These are phyloP conservation scores for Euschistus heros DNA, from an alignment of 1,140 invertebrate genomes.

Conservation along the genomic window DNA sequence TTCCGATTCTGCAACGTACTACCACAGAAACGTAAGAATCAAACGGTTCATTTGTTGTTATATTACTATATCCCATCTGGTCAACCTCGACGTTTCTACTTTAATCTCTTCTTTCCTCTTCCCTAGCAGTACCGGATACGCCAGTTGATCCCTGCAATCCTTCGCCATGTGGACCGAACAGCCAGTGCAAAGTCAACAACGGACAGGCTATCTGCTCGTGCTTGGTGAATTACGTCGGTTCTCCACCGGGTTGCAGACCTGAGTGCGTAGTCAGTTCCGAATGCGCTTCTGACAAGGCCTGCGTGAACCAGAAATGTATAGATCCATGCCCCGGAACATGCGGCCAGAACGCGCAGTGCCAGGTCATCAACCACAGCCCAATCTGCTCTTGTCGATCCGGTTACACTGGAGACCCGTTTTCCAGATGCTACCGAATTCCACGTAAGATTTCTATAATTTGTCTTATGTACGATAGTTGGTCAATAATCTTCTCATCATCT, in stretches of 20 bases:
- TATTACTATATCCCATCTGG: background rate
- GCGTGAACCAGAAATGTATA: conserved; percentile 64
- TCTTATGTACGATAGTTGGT: background rate
- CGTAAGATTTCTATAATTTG: conserved; percentile 25
- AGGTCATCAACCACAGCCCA: conserved; percentile 52
- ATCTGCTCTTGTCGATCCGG: conserved; percentile 48
- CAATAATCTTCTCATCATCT: background rate
- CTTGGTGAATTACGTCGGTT: conserved; percentile 53
- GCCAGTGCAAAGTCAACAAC: conserved; percentile 56
- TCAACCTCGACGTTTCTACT: background rate
- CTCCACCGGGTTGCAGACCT: conserved; percentile 60
- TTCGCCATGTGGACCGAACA: conserved; percentile 64
- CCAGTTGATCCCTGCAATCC: conserved; percentile 46
- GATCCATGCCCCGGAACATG: conserved; percentile 68
- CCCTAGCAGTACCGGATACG: conserved; percentile 30
- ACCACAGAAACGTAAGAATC: conserved; percentile 31
- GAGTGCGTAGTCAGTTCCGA: conserved; percentile 67
- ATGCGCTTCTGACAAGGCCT: conserved; percentile 55
- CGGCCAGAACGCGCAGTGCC: conserved; percentile 57
- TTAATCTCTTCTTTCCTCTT: no score
- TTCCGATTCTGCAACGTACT: conserved; percentile 49
- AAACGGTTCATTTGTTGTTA: background rate
- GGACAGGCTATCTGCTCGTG: conserved; percentile 63
- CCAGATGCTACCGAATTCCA: conserved; percentile 44
- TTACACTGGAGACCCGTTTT: conserved; percentile 54